Percentiles rank a stretch among this genome's conserved stretches.
Evolutionary conservation across 1,140 invertebrate genomes (phyloP).

Genomic region (Bombus confusus): DNA sequence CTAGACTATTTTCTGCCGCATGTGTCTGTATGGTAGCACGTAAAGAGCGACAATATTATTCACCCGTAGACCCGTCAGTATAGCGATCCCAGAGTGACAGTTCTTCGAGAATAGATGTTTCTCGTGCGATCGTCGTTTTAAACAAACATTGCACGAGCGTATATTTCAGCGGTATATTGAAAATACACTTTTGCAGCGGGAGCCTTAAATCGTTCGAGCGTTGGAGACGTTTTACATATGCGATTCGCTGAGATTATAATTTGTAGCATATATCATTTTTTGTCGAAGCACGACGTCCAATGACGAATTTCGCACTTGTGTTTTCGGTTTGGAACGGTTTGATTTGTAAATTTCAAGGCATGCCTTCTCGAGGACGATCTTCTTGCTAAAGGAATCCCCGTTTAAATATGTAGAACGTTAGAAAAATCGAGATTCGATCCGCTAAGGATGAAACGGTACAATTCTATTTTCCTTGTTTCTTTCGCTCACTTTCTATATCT

Average conservation of each 20-base stretch:
- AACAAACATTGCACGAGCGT: constrained; percentile 26
- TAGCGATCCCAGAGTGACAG: constrained; percentile 43
- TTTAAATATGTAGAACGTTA: neutral
- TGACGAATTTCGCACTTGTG: neutral
- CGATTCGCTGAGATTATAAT: constrained; percentile 9
- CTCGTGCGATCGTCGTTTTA: constrained; percentile 53
- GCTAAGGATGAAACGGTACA: constrained; percentile 51
- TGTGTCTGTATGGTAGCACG: constrained; percentile 69
- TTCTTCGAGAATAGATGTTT: constrained; percentile 45
- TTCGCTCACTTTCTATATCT: constrained; percentile 30
- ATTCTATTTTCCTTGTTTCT: constrained; percentile 67
- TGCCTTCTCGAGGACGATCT: neutral
- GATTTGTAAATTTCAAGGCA: neutral
- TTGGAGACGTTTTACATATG: constrained; percentile 13
- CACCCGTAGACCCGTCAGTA: constrained; percentile 56
- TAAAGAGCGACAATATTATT: constrained; percentile 72
- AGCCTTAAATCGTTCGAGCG: constrained; percentile 47
- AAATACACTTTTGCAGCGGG: constrained; percentile 44
- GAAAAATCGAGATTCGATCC: constrained; percentile 25
- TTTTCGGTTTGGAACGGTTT: neutral
- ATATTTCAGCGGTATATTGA: constrained; percentile 8
- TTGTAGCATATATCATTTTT: neutral
- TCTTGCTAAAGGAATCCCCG: neutral
- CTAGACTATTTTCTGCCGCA: constrained; percentile 74
- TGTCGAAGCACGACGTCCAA: neutral